Conservation (phyloP, 2,888 invertebrate genomes). For the Drosophila affinis region DNA sequence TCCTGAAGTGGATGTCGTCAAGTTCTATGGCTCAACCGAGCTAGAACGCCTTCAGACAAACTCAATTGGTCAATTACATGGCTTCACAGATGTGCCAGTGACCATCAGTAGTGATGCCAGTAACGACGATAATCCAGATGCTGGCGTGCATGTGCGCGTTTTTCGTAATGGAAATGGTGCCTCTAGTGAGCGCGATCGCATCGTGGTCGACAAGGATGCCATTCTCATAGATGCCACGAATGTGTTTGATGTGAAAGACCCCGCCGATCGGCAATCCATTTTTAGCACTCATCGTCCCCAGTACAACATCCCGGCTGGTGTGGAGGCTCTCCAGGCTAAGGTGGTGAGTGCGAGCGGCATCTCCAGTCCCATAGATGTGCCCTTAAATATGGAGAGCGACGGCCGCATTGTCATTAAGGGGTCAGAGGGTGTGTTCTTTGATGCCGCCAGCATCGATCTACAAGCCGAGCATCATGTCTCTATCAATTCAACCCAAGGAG, state of each 20-base stretch:
- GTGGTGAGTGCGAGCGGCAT: slow-evolving; percentile 89
- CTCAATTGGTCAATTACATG: slow-evolving; percentile 87
- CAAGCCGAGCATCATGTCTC: slow-evolving; percentile 91
- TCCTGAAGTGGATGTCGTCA: slow-evolving; percentile 89
- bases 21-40: slow-evolving; percentile 91
- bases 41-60: slow-evolving; percentile 90
- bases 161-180: slow-evolving; percentile 71
- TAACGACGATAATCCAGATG: slow-evolving; percentile 34
- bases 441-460: slow-evolving; percentile 89
- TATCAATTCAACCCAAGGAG: slow-evolving; percentile 91
- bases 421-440: slow-evolving; percentile 91
- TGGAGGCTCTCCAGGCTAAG: slow-evolving; percentile 87
- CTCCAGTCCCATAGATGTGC: slow-evolving; percentile 89
- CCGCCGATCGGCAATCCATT: slow-evolving; percentile 86
- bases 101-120: slow-evolving; percentile 81
- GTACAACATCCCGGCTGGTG: slow-evolving; percentile 88
- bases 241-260: slow-evolving; percentile 88
- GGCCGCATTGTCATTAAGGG: slow-evolving; percentile 88
- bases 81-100: slow-evolving; percentile 85
- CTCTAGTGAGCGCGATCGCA: slow-evolving; percentile 76
- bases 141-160: slow-evolving; percentile 82
- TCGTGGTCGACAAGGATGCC: slow-evolving; percentile 87
- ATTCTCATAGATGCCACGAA: slow-evolving; percentile 88
- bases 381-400: slow-evolving; percentile 88
- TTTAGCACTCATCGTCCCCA: slow-evolving; percentile 91